These are phyloP conservation scores for Araneus ventricosus DNA, from an alignment of 1,140 invertebrate genomes.

Conservation along the genomic window DNA sequence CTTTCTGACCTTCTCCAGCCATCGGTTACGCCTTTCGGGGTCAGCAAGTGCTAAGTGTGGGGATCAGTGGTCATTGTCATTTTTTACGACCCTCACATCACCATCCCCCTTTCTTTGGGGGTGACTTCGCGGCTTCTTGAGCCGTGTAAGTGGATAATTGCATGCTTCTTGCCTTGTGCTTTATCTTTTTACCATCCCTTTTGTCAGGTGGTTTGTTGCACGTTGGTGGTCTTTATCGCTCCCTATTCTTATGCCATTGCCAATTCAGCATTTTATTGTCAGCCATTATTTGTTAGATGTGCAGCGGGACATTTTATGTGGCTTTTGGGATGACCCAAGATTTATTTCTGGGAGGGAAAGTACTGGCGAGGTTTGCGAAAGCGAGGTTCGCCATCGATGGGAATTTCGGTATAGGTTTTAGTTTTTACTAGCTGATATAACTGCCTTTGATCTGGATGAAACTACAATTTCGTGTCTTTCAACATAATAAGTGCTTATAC, in stretches of 20 bases:
- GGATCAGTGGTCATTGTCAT: neutral
- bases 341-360: neutral
- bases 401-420: too few relatives aligned
- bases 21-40: neutral
- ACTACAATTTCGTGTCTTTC: too few relatives aligned
- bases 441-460: too few relatives aligned
- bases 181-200: neutral
- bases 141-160: neutral
- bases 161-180: neutral
- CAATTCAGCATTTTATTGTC: neutral
- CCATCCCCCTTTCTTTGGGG: neutral
- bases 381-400: neutral
- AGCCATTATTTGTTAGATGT: neutral
- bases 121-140: neutral
- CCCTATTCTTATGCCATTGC: neutral
- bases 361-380: neutral
- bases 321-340: neutral
- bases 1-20: neutral
- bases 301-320: neutral
- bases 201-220: neutral
- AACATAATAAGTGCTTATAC: too few relatives aligned
- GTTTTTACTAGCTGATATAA: too few relatives aligned
- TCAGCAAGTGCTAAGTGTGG: neutral
- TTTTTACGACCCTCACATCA: neutral
- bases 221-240: constrained; percentile 8